phyloP scores from a whole-genome alignment of 2,888 invertebrate species.

The Physocephala rufipes region DNA sequence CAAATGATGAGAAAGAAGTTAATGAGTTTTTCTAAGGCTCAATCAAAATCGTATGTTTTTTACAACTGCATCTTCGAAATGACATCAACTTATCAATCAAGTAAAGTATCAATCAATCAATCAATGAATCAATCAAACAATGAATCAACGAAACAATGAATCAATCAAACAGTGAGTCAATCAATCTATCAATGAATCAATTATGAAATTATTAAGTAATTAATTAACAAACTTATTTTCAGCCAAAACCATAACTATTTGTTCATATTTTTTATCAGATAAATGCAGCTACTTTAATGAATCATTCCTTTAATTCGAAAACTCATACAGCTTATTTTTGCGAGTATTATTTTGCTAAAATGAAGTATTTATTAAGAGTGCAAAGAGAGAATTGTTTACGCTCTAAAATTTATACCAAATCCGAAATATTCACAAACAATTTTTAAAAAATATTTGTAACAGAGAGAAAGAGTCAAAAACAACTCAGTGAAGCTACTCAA shows the following conservation, averaged over 20 bases:
- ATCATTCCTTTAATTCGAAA: too few relatives aligned
- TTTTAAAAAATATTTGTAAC: constrained; percentile 9
- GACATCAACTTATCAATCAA: constrained; percentile 21
- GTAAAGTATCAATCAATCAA: constrained; percentile 14
- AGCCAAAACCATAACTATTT: background rate
- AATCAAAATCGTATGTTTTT: constrained; percentile 16
- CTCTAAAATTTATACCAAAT: constrained; percentile 23
- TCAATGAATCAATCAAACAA: constrained; percentile 9
- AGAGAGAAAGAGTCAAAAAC: constrained; percentile 2
- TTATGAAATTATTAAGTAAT: constrained; percentile 31
- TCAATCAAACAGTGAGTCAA: constrained; percentile 5
- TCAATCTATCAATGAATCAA: constrained; percentile 19
- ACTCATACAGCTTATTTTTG: background rate
- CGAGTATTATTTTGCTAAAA: constrained; percentile 19
- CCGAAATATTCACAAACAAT: constrained; percentile 13
- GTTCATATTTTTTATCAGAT: background rate
- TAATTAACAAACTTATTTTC: constrained; percentile 1
- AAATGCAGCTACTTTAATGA: constrained; percentile 25
- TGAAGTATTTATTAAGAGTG: background rate
- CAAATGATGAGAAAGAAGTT: too few relatives aligned
- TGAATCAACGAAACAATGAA: too few relatives aligned
- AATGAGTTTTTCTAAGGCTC: background rate
- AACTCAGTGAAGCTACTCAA: constrained; percentile 19
- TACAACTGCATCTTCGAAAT: constrained; percentile 27
- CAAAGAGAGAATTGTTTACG: constrained; percentile 13